Conservation (phyloP, 1,140 invertebrate genomes). For the Plectrocnemia conspersa region DNA sequence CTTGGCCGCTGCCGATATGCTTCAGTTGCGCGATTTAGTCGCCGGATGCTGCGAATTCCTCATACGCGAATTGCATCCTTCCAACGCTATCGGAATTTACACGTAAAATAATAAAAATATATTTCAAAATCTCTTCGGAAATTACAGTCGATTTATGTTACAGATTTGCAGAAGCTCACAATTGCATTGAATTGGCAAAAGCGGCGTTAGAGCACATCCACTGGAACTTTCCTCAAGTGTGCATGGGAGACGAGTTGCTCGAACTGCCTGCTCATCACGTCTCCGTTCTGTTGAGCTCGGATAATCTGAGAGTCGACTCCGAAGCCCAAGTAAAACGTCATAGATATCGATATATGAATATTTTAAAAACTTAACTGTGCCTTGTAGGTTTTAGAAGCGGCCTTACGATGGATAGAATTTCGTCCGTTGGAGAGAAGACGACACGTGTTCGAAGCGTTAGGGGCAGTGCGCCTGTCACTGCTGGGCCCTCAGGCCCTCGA, state of each 20-base stretch:
- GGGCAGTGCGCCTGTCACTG: slow-evolving; percentile 77
- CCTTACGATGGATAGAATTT: slow-evolving; percentile 85
- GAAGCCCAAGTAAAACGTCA: slow-evolving; percentile 72
- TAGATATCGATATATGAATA: not conserved
- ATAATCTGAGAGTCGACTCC: slow-evolving; percentile 83
- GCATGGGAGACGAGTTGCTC: slow-evolving; percentile 81
- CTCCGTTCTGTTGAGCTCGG: slow-evolving; percentile 75
- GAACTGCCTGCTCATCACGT: slow-evolving; percentile 79
- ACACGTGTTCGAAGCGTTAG: slow-evolving; percentile 83
- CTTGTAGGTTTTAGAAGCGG: slow-evolving; percentile 77
- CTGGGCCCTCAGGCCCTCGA: slow-evolving; percentile 79
- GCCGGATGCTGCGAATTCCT: slow-evolving; percentile 83
- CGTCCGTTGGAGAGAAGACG: slow-evolving; percentile 73
- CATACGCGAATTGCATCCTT: slow-evolving; percentile 80
- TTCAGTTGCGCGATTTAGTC: slow-evolving; percentile 82
- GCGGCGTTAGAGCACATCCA: slow-evolving; percentile 81
- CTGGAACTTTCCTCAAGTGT: slow-evolving; percentile 80
- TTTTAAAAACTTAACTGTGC: slow-evolving; percentile 6
- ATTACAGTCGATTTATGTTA: slow-evolving; percentile 34
- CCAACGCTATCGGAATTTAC: slow-evolving; percentile 87
- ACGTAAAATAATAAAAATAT: slow-evolving; percentile 50
- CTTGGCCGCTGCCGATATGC: slow-evolving; percentile 87
- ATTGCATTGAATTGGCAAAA: slow-evolving; percentile 74
- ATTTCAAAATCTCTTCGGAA: too few relatives aligned
- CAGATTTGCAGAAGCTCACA: slow-evolving; percentile 90